These are phyloP conservation scores for Rhyacophila brunnea DNA, from an alignment of 1,140 invertebrate species.

Conservation along the genomic window DNA sequence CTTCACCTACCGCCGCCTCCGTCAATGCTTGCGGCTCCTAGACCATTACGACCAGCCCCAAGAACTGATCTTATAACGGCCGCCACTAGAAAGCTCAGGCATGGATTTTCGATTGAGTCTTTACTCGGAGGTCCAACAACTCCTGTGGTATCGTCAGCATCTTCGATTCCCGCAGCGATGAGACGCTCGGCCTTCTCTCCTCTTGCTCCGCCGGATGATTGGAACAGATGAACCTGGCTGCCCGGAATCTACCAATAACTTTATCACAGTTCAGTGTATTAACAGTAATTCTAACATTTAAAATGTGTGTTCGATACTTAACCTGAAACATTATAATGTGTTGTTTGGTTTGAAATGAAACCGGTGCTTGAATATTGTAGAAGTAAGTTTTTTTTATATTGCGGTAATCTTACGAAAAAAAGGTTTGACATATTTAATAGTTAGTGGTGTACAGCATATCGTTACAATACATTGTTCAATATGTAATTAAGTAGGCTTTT, in stretches of 20 bases:
- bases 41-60: conserved; percentile 46
- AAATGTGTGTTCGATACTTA: not conserved
- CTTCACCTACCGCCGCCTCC: conserved; percentile 15
- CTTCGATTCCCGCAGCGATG: conserved; percentile 39
- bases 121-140: conserved; percentile 45
- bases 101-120: conserved; percentile 54
- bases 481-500: no score
- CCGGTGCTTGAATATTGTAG: not conserved
- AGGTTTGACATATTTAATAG: no score
- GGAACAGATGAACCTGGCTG: conserved; percentile 50
- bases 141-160: not conserved
- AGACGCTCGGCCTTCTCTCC: conserved; percentile 51
- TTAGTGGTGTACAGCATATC: no score
- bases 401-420: no score
- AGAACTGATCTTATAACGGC: conserved; percentile 41
- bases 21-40: conserved; percentile 42
- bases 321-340: no score
- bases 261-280: not conserved
- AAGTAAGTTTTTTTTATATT: not conserved
- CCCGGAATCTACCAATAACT: not conserved
- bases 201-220: conserved; percentile 51
- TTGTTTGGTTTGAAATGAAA: not conserved
- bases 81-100: conserved; percentile 40
- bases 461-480: no score
- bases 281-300: not conserved